These are phyloP conservation scores for Notospermus geniculatus DNA, from an alignment of 1,140 invertebrate species.

Conservation along the genomic window DNA sequence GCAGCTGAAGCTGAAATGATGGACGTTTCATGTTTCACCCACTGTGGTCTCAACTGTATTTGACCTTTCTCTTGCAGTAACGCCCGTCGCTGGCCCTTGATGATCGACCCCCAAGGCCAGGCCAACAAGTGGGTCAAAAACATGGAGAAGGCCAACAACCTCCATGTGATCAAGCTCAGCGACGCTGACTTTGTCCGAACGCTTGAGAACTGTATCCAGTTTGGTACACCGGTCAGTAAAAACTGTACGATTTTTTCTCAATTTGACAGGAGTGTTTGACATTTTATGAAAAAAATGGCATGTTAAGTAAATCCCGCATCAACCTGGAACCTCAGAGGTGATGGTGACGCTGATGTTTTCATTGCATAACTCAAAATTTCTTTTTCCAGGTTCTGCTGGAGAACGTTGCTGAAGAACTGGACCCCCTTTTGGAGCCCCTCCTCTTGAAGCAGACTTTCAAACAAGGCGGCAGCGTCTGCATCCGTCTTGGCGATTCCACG, in stretches of 20 bases:
- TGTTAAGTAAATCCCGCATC: too few species aligned
- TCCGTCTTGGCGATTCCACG: slow-evolving; percentile 79
- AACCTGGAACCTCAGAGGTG: too few species aligned
- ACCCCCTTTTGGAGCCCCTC: slow-evolving; percentile 84
- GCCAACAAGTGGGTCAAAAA: slow-evolving; percentile 59
- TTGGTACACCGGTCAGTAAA: slow-evolving; percentile 69
- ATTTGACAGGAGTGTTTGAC: too few species aligned
- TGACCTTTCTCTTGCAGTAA: slow-evolving; percentile 36
- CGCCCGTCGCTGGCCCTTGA: slow-evolving; percentile 56
- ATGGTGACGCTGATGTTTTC: too few species aligned
- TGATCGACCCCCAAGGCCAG: slow-evolving; percentile 59
- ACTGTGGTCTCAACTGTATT: background rate
- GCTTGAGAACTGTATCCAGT: slow-evolving; percentile 83
- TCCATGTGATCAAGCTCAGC: slow-evolving; percentile 76
- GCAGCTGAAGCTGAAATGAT: background rate
- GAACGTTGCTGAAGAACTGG: slow-evolving; percentile 78
- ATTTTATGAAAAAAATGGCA: too few species aligned
- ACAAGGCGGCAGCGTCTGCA: slow-evolving; percentile 77
- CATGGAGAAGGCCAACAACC: slow-evolving; percentile 71
- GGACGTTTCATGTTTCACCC: too few species aligned
- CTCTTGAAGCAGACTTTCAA: slow-evolving; percentile 85
- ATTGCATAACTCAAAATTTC: background rate
- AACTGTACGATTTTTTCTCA: too few species aligned
- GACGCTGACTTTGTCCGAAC: slow-evolving; percentile 81
- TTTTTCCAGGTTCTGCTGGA: slow-evolving; percentile 65